Evolutionary conservation across 1,140 invertebrate genomes (phyloP), one percentile per base, ranked within the genome.

Genomic region (Drosophila parvula): DNA sequence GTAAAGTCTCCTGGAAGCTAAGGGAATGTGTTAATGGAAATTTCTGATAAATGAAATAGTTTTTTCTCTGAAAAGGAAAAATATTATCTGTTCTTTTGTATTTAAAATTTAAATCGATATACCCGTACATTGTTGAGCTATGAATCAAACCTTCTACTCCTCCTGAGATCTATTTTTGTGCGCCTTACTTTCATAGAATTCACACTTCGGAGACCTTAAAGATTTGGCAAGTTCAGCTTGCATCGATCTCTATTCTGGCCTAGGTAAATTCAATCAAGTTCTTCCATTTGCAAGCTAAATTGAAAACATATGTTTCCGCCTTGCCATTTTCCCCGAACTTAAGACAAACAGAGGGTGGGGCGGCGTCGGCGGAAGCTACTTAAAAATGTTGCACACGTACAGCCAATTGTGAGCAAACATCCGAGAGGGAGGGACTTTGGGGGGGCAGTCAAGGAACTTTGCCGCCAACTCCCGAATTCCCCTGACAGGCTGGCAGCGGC

Each of bases 361-460:
- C 44, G 32, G 44, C 30, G n/a, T n/a, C n/a, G 45, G 47, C 75
- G 80, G 74, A 80, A 76, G 77, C 84, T 89, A 85, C 84, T 89
- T 90, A 90, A 89, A 89, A 90, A 89, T 89, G 85, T 84, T 90
- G 78, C 81, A 89, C 84, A 89, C 84, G 84, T 89, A 90, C 80
- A 63, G 80, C 81, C 84, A 89, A 89, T 89, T 89, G 84, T 89
- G 63, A 84, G 78, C 59, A 79, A 71, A 79, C 75, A 74, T 47
- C 34, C 11, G 61, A 36, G 34, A 9, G 41, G 51, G 45, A 28
- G 43, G 44, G 5, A 16, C 10, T 12, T 9, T 34, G 18, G 16
- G 11, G 53, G 14, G 47, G 45, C n/a, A 85, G 62, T 73, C 79
- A 82, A 76, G 48, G 73, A 88, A 88, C 83, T 88, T 89, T 88